Evolutionary conservation across 2,797 vertebrate genomes (phyloP), one percentile per base, ranked within the genome.

Genomic region (Sitta carolinensis): DNA sequence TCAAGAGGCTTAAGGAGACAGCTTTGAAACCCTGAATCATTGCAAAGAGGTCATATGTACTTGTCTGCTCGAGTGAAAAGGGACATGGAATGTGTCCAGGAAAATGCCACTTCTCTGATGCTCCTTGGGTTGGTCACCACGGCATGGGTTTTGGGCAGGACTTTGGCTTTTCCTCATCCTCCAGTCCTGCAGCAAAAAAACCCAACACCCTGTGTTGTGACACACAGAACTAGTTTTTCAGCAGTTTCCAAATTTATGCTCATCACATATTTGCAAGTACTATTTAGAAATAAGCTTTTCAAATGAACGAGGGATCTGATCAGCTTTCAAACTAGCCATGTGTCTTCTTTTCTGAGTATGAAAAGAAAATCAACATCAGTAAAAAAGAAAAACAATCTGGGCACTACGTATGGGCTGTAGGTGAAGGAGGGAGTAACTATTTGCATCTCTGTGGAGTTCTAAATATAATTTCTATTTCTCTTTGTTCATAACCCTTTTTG

Each of bases 251-350:
- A 96, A 97, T 93, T 93, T 96, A 96, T 97, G 95, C 97, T 97
- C 95, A 95, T 93, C 87, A 90, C 92, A 95, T 96, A 97, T 97
- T 97, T 97, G 96, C 97, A 97, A 97, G 96, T 96, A 95, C 87
- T 96, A 94, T 97, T 97, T 94, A 96, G 97, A 98, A 98, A 97
- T 84, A 97, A 96, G 96, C 95, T 97, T 97, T 96, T 97, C 96
- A 97, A 97, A 97, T 97, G 95, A 97, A 97, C 38, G 89, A 94
- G 96, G 87, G 79, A 90, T 96, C 94, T 96, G 96, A 95, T 96
- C 96, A 89, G 52, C 82, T 95, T 97, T 97, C 95, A 97, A 95
- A 75, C 83, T 96, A 96, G 95, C 90, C 86, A 93, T 91, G 77
- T 94, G 79, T 89, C 91, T 93, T 90, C 92, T 95, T 77, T 97